Evolutionary conservation across 2,113 vertebrate species (phyloP).

Genomic region (Phaethornis superciliosus): DNA sequence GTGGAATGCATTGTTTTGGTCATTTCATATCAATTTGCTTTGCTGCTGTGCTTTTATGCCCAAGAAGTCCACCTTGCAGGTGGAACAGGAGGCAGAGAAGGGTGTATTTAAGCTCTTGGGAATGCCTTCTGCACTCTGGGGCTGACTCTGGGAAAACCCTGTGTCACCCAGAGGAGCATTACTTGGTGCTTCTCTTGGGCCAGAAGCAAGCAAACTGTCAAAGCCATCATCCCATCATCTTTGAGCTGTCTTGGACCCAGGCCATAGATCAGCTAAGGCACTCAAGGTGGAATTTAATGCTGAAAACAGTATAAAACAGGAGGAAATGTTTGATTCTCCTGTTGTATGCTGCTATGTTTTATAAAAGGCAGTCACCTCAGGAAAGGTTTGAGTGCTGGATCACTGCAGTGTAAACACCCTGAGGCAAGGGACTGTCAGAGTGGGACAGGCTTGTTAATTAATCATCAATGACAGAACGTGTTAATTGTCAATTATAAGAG

Average conservation of each 20-base stretch:
- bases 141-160: not conserved
- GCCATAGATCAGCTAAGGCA: not conserved
- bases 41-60: not conserved
- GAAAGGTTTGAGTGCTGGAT: not conserved
- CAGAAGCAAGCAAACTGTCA: not conserved
- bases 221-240: not conserved
- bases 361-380: not conserved
- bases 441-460: not conserved
- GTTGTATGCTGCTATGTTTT: not conserved
- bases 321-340: not conserved
- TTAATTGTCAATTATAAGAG: accelerated
- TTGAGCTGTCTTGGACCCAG: not conserved
- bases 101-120: not conserved
- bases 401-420: not conserved
- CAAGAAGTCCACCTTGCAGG: not conserved
- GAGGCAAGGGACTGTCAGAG: not conserved
- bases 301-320: not conserved
- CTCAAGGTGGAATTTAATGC: not conserved
- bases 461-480: accelerated
- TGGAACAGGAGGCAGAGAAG: not conserved
- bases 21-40: not conserved
- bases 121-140: not conserved
- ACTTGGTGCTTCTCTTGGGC: not conserved
- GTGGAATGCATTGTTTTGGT: not conserved
- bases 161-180: not conserved